Conservation (phyloP, 92 coral and sea anemone genomes). For the Porites lobata region DNA sequence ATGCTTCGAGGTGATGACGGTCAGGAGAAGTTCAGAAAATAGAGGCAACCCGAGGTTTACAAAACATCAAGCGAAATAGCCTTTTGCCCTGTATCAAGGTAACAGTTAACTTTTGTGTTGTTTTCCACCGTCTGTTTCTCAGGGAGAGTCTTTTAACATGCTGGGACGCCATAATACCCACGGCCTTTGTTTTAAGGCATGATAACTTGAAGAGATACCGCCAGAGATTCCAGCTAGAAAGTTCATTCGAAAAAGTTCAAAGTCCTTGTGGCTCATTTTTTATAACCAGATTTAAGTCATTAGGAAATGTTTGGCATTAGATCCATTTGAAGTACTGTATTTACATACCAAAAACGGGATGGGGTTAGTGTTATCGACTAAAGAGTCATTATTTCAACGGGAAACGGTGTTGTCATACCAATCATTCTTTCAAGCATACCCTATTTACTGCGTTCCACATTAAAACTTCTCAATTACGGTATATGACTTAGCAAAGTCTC, state of each 20-base stretch:
- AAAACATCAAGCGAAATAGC: neutral
- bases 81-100: neutral
- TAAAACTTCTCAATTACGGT: no score
- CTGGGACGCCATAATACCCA: no score
- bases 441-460: neutral
- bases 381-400: no score
- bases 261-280: neutral
- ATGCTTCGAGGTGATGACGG: slow-evolving; percentile 1
- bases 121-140: neutral
- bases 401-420: neutral
- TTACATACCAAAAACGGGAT: neutral
- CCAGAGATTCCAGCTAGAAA: neutral
- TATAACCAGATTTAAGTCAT: neutral
- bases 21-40: no score
- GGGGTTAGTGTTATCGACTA: no score
- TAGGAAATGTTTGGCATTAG: slow-evolving; percentile 24
- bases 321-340: neutral
- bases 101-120: neutral
- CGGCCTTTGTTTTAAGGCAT: no score
- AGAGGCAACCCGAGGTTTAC: no score
- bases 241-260: neutral
- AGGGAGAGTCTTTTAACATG: no score
- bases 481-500: no score
- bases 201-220: no score
- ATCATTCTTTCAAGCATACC: slow-evolving; percentile 1